Percentiles rank a stretch among this genome's conserved stretches.
phyloP scores from a whole-genome alignment of 2,797 vertebrate species.

The Cacajao melanocephalus region DNA sequence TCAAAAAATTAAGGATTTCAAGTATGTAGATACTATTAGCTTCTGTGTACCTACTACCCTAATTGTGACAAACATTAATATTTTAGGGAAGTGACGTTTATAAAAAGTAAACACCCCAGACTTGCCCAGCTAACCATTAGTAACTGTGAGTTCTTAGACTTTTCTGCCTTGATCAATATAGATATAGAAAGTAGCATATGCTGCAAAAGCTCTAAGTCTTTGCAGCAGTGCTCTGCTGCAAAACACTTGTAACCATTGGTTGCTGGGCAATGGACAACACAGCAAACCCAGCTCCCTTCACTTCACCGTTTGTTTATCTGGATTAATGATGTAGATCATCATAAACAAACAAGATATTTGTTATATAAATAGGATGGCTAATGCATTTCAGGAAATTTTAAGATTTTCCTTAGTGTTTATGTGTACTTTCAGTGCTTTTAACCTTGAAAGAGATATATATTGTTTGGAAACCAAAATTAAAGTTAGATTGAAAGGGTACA shows the following conservation, averaged over 20 bases:
- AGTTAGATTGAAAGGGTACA: conserved; percentile 66
- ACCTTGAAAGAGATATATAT: conserved; percentile 64
- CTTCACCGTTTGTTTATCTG: conserved; percentile 81
- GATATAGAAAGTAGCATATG: conserved; percentile 53
- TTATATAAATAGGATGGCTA: conserved; percentile 78
- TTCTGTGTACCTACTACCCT: neutral
- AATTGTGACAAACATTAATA: neutral
- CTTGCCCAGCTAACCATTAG: conserved; percentile 42
- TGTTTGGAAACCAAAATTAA: conserved; percentile 79
- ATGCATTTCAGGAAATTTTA: conserved; percentile 83
- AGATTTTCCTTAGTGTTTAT: conserved; percentile 74
- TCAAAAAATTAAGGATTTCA: conserved; percentile 32
- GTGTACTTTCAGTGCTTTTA: conserved; percentile 77
- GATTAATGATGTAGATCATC: conserved; percentile 86
- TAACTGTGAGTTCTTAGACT: conserved; percentile 53
- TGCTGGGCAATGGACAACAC: conserved; percentile 84
- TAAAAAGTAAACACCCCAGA: neutral
- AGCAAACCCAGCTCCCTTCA: conserved; percentile 82
- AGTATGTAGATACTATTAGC: neutral
- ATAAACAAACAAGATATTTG: conserved; percentile 83
- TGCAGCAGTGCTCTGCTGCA: conserved; percentile 46
- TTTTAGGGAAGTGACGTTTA: conserved; percentile 20
- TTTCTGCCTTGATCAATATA: conserved; percentile 46
- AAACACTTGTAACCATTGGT: conserved; percentile 76
- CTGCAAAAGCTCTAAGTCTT: conserved; percentile 50